Base-by-base conservation (phyloP, 2,113 vertebrate species). In the Prunella himalayana region DNA sequence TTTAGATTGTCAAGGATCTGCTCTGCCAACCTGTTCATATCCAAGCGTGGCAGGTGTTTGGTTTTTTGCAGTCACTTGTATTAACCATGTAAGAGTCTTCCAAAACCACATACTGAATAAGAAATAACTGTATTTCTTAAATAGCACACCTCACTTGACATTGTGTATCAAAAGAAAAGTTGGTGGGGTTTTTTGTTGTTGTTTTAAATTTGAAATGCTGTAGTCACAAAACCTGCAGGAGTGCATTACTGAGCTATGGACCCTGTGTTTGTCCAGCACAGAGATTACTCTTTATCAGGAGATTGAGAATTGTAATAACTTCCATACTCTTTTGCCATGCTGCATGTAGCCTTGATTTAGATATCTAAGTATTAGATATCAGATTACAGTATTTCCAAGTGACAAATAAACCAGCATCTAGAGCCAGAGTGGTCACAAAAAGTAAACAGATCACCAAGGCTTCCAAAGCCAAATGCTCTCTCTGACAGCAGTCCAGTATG, bases 1-100 rank as follows among this genome's bases (percentile, higher is more conserved):
- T 57, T 77, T 51, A 53, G 72, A 90, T 63, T 59, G 64, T 77
- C 63, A 88, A 92, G 47, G 72, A 83, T 83, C 64, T 81, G 60
- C 54, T 92, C 47, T 49, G 75, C 82, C 92, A 69, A 80, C 91
- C 68, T 70, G 60, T 15, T 89, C n/a, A 44, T n/a, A 66, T 54
- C 59, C 76, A 83, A 59, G 80, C 51, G 50, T 7, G 30, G 82
- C 75, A 81, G 30, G 24, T 64, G 44, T 30, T 75, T 71, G 60
- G 7, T 45, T 60, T 93, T 86, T 69, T 60, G 51, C 39, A 70
- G 23, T 73, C 54, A 39, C 31, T 65, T 21, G 54, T 59, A 95
- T 30, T 83, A 86, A 83, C 18, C 15, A 64, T 0, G 2, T 41
- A 78, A 90, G 50, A 85, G 12, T 60, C 47, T 82, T 85, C 37